Conservation (phyloP, 2,797 vertebrate species). For the Falco biarmicus region DNA sequence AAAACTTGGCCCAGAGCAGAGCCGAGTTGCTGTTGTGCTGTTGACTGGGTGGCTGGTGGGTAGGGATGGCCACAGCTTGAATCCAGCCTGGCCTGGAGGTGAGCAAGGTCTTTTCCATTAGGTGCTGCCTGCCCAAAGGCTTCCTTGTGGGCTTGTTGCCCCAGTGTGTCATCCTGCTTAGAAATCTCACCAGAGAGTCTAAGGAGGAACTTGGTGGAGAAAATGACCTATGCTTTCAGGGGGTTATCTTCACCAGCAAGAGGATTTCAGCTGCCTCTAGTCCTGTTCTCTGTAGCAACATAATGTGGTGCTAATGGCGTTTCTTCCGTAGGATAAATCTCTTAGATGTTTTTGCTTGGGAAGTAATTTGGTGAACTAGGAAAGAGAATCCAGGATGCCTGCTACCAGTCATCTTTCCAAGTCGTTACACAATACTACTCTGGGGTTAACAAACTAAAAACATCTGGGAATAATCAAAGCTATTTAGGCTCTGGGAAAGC, state of each 20-base stretch:
- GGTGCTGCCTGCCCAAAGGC: neutral
- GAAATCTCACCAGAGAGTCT: neutral
- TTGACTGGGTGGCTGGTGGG: neutral
- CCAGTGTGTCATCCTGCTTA: neutral
- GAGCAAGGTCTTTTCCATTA: neutral
- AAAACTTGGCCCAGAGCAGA: neutral
- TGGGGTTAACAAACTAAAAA: conserved; percentile 35
- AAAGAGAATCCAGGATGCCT: neutral
- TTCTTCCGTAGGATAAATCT: neutral
- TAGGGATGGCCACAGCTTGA: neutral
- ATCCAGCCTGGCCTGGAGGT: neutral
- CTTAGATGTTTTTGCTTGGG: neutral
- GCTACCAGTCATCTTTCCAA: neutral
- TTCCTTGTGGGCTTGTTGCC: neutral
- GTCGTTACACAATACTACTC: conserved; percentile 10
- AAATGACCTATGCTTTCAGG: neutral
- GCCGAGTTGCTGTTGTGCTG: neutral
- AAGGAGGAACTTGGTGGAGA: neutral
- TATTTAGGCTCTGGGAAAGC: conserved; percentile 50
- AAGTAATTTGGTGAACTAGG: neutral
- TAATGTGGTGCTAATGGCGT: neutral
- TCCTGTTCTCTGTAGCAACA: neutral
- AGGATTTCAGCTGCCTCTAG: neutral
- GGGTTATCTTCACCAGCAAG: neutral
- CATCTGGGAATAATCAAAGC: conserved; percentile 62